Conservation (phyloP, 2,888 invertebrate species). For the Acleris emargana region DNA sequence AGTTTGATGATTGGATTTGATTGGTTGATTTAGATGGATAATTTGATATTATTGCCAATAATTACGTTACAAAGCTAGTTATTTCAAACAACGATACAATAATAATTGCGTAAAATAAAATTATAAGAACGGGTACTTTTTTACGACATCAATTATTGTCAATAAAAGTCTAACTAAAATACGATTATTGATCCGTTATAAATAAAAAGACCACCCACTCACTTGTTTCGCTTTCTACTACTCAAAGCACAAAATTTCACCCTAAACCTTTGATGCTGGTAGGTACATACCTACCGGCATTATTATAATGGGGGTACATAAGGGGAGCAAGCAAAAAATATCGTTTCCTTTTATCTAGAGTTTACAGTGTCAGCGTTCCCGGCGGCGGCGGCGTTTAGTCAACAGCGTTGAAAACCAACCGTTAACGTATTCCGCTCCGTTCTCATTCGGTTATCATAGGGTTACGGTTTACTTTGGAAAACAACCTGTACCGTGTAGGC, state of each 20-base stretch:
- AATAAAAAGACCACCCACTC: not conserved
- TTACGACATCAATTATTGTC: too few relatives aligned
- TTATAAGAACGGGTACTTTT: too few relatives aligned
- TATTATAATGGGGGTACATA: slow-evolving; percentile 41
- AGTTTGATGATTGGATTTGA: too few relatives aligned
- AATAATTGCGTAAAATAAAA: too few relatives aligned
- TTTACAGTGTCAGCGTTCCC: slow-evolving; percentile 45
- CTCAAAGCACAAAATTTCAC: too few relatives aligned
- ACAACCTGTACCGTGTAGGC: not conserved
- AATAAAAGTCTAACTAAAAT: too few relatives aligned
- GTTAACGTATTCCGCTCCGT: slow-evolving; percentile 38
- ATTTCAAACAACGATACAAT: too few relatives aligned
- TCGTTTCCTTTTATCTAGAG: slow-evolving; percentile 47
- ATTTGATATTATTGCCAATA: too few relatives aligned
- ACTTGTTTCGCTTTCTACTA: not conserved
- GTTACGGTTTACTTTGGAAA: not conserved
- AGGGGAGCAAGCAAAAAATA: slow-evolving; percentile 50
- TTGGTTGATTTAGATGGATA: too few relatives aligned
- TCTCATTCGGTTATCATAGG: slow-evolving; percentile 31
- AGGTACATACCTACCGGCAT: not conserved
- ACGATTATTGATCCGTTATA: too few relatives aligned
- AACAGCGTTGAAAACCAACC: slow-evolving; percentile 39
- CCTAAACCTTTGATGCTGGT: too few relatives aligned
- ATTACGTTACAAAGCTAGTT: too few relatives aligned
- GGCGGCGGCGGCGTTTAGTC: slow-evolving; percentile 42